Evolutionary conservation across 2,888 invertebrate species (phyloP).

Genomic region (Leptopilina drosophilae): DNA sequence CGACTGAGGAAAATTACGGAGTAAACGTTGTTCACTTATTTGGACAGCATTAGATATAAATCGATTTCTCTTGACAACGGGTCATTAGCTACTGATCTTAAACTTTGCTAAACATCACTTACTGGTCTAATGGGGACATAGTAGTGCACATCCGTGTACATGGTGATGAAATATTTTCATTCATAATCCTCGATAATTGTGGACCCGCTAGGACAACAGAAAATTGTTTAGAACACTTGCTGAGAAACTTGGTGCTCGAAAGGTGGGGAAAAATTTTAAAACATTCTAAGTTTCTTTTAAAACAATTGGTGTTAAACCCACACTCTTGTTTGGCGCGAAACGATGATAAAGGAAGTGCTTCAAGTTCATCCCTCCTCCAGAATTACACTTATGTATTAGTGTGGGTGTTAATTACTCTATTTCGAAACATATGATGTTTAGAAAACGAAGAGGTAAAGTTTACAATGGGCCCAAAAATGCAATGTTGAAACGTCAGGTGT

Average conservation of each 20-base stretch:
- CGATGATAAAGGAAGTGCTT: too few relatives aligned
- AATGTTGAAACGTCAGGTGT: conserved; percentile 17
- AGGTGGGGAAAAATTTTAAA: conserved; percentile 17
- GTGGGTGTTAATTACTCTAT: conserved; percentile 27
- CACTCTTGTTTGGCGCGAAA: too few relatives aligned
- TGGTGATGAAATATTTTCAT: conserved; percentile 18
- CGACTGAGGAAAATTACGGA: conserved; percentile 32
- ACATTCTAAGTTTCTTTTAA: conserved; percentile 25
- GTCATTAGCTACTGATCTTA: conserved; percentile 27
- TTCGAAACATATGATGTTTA: conserved; percentile 31
- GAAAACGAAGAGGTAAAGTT: conserved; percentile 29
- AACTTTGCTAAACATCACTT: conserved; percentile 25
- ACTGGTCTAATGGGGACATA: conserved; percentile 32
- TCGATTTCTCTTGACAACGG: conserved; percentile 21
- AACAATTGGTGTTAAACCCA: conserved; percentile 31
- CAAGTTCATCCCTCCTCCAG: too few relatives aligned
- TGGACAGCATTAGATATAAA: conserved; percentile 26
- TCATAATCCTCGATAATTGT: conserved; percentile 21
- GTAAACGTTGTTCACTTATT: conserved; percentile 22
- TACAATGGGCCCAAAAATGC: conserved; percentile 17
- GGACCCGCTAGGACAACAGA: not conserved
- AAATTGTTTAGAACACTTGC: conserved; percentile 29
- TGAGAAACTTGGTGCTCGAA: conserved; percentile 32
- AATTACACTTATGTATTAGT: too few relatives aligned
- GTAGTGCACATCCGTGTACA: conserved; percentile 28